Evolutionary conservation across 2,888 invertebrate species (phyloP).

Genomic region (Drosophila recens): DNA sequence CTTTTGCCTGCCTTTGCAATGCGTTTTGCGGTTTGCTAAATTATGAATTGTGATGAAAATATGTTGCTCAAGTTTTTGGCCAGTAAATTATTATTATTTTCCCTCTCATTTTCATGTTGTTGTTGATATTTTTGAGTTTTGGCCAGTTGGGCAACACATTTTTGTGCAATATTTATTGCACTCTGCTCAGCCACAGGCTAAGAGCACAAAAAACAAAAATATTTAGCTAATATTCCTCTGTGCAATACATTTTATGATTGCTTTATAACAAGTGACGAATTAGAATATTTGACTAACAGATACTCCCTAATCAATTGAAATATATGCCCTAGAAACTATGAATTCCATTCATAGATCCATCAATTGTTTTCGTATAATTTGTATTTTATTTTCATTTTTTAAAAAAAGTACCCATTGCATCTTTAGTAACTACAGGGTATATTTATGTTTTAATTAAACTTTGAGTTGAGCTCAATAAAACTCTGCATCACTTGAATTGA

Average conservation of each 20-base stretch:
- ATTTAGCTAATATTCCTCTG: conserved; percentile 22
- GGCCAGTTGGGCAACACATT: conserved; percentile 22
- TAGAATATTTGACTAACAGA: neutral
- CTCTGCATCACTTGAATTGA: neutral
- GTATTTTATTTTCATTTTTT: neutral
- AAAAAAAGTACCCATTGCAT: neutral
- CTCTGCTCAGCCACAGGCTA: conserved; percentile 9
- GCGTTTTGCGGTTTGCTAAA: conserved; percentile 51
- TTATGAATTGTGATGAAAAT: conserved; percentile 71
- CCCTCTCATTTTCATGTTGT: neutral
- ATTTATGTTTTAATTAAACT: conserved; percentile 6
- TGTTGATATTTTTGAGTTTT: conserved; percentile 1
- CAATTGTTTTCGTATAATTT: neutral
- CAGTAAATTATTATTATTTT: conserved; percentile 57
- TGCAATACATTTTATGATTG: conserved; percentile 11
- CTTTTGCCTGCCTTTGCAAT: conserved; percentile 38
- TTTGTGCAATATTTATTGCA: conserved; percentile 45
- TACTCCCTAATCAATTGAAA: neutral
- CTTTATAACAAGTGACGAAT: neutral
- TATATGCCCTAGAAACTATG: neutral
- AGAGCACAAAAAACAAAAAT: conserved; percentile 9
- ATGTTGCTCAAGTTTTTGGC: conserved; percentile 47
- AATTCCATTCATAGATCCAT: neutral
- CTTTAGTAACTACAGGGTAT: neutral
- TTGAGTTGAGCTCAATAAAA: neutral